Evolutionary conservation across 2,113 vertebrate species (phyloP).

Genomic region (Halichoeres trimaculatus): DNA sequence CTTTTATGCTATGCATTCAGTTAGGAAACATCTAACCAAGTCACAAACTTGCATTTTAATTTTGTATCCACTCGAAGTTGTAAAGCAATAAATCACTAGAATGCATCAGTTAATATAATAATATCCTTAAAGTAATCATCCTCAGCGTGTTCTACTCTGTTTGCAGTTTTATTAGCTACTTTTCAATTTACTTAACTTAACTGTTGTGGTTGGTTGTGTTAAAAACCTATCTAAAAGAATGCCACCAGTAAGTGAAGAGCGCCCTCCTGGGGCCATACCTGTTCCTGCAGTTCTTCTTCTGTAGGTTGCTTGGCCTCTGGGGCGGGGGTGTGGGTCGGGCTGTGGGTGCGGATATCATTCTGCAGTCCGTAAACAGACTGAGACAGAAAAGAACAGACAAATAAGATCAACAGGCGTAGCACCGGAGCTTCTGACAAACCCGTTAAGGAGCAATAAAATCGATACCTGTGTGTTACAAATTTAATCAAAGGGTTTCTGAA

Average conservation of each 20-base stretch:
- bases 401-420: background rate
- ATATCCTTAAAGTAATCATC: too few relatives aligned
- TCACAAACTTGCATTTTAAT: background rate
- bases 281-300: slow-evolving; percentile 93
- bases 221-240: background rate
- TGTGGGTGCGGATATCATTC: slow-evolving; percentile 95
- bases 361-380: slow-evolving; percentile 97
- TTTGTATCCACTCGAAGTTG: background rate
- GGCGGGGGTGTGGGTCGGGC: slow-evolving; percentile 91
- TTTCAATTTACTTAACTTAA: too few relatives aligned
- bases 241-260: background rate
- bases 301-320: slow-evolving; percentile 94
- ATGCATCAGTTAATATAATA: too few relatives aligned
- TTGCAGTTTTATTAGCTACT: background rate
- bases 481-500: background rate
- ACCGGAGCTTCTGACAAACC: background rate
- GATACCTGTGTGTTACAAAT: background rate
- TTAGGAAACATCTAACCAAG: too few relatives aligned
- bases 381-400: background rate
- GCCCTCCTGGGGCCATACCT: slow-evolving; percentile 81
- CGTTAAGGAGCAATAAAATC: background rate
- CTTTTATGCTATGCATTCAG: background rate
- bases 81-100: too few relatives aligned
- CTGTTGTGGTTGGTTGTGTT: background rate
- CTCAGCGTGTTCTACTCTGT: too few relatives aligned